Evolutionary conservation across 2,888 invertebrate genomes (phyloP), one percentile per base, ranked within the genome.

Genomic region (Hemithea aestivaria): DNA sequence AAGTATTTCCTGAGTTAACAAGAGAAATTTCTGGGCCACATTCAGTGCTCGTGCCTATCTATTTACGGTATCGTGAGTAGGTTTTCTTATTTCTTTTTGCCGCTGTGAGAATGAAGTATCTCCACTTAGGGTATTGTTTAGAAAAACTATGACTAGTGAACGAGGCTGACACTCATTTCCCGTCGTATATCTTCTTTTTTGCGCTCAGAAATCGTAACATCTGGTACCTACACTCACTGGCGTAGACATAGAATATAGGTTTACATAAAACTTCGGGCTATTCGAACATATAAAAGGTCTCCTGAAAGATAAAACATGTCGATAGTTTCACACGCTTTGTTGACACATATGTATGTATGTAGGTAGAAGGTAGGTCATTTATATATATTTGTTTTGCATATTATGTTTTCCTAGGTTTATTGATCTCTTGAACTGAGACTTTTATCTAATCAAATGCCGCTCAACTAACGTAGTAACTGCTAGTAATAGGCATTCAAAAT

Each of bases 181-280:
- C 71, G 74, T 73, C 72, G 66, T 81, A 71, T 68, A 72, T 80
- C 66, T 75, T 69, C 16, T 16, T 73, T 79, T 78, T 74, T 71
- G 62, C 62, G 53, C 67, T 66, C 72, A 72, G 73, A 78, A 79
- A 75, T 81, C 73, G 76, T 71, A 75, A 74, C 82, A 84, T 83
- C 73, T 84, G 83, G 72, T 60, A 56, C 58, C 16, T 16, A 4
- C 16, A 16, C 16, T 5, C 16, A 16, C 16, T 5, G n/a, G 56
- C 56, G 62, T 45, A 56, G 53, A 56, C 56, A 58, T 40, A 35
- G n/a, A n/a, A n/a, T 37, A 32, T 23, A 48, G 26, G 56, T 57
- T 57, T 52, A 53, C 49, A 56, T 58, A 58, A 48, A 55, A 58
- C 42, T 57, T 65, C 47, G 53, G 59, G 59, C 58, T 47, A 58